A percentile compares a stretch with the other conserved stretches of the same genome.
phyloP scores from a whole-genome alignment of 1,140 invertebrate species.

The Drosophila carrolli region DNA sequence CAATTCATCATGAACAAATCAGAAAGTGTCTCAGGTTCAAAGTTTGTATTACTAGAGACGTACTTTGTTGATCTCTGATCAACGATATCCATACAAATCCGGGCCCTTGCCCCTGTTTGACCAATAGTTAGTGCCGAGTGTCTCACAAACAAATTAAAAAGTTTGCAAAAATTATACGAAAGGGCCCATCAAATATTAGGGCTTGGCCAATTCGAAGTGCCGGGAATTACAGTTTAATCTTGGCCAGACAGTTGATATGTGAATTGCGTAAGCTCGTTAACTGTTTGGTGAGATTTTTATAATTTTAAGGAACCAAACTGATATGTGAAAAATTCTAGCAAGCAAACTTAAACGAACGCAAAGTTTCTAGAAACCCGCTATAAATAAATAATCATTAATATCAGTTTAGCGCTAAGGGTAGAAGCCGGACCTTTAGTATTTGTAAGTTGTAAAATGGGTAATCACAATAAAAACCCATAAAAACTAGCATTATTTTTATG shows the following conservation, averaged over 20 bases:
- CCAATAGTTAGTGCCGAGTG: conserved; percentile 21
- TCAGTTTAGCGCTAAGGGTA: not conserved
- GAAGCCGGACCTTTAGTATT: not conserved
- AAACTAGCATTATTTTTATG: not conserved
- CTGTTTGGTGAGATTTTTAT: conserved; percentile 10
- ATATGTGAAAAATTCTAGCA: conserved; percentile 1
- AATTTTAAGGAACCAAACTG: not conserved
- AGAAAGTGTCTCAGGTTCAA: conserved; percentile 10
- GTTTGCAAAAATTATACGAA: conserved; percentile 4
- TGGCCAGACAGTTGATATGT: conserved; percentile 1
- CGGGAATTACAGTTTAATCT: not conserved
- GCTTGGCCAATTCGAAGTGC: conserved; percentile 29
- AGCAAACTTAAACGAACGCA: not conserved
- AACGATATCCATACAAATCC: conserved; percentile 1
- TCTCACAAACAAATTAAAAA: conserved; percentile 12
- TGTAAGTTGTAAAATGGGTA: not conserved
- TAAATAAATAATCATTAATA: not conserved
- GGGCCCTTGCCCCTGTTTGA: conserved; percentile 11
- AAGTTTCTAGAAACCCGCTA: not conserved
- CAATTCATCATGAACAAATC: not conserved
- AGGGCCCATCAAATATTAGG: not conserved
- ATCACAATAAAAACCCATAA: not conserved
- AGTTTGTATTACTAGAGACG: conserved; percentile 19
- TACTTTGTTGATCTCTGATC: not conserved
- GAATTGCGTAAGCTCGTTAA: conserved; percentile 1